Percentiles rank a stretch among this genome's conserved stretches.
phyloP scores from a whole-genome alignment of 1,140 invertebrate genomes.

The Anadara kagoshimensis region DNA sequence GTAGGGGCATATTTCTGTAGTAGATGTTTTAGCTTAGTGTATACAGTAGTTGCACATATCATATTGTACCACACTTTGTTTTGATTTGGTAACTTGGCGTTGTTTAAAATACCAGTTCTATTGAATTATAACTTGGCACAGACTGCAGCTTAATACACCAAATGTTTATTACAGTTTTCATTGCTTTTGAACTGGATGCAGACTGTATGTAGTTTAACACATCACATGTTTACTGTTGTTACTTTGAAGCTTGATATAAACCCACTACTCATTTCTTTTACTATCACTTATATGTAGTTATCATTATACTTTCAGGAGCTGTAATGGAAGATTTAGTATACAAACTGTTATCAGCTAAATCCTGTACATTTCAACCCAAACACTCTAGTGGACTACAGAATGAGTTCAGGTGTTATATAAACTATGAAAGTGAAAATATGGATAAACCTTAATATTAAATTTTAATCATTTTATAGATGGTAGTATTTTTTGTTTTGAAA shows the following conservation, averaged over 20 bases:
- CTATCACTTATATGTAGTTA: background rate
- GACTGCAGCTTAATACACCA: background rate
- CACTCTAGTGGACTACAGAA: constrained; percentile 94
- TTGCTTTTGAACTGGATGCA: background rate
- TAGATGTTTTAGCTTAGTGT: too few species aligned
- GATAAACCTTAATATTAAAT: constrained; percentile 30
- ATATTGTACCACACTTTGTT: too few species aligned
- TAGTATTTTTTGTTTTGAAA: too few species aligned
- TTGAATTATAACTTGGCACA: background rate
- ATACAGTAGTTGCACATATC: too few species aligned
- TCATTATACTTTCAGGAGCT: constrained; percentile 77
- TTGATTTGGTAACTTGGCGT: too few species aligned
- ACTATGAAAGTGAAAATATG: constrained; percentile 80
- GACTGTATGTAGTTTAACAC: background rate
- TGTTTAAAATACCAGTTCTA: too few species aligned
- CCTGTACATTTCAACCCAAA: constrained; percentile 83
- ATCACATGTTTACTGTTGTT: background rate
- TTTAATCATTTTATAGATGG: too few species aligned
- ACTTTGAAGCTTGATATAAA: background rate
- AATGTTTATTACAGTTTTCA: too few species aligned
- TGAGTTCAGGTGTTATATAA: constrained; percentile 92
- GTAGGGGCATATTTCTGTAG: too few species aligned
- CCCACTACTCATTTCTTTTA: background rate
- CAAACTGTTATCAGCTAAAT: constrained; percentile 80
- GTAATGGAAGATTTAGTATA: constrained; percentile 84